Evolutionary conservation across 2,888 invertebrate species (phyloP), one percentile per base, ranked within the genome.

Genomic region (Eugnorisma glareosa): DNA sequence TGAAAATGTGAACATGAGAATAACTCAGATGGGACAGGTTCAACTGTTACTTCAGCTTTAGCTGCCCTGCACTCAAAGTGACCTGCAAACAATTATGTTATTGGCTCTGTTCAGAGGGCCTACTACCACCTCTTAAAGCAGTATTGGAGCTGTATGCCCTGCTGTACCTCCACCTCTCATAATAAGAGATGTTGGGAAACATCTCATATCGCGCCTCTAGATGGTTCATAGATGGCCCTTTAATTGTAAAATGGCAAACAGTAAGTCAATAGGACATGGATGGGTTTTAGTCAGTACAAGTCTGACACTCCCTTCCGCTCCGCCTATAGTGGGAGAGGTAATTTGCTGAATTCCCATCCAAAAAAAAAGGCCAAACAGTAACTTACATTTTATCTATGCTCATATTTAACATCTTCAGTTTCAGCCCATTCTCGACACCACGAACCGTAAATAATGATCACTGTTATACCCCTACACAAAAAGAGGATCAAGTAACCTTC

Each of bases 361-460:
- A n/a, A n/a, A n/a, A n/a, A n/a, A n/a, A n/a, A n/a, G n/a, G n/a
- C 18, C 11, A 7, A 18, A 11, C 28, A 68, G 31, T 43, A 43
- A 45, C 21, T 3, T 67, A 48, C 6, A 37, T 69, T 66, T 75
- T 24, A 15, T 13, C 0, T 76, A 48, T 48, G 37, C 45, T 61
- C n/a, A n/a, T 43, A 63, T 24, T 67, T 59, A 15, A 31, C 6
- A 28, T 67, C 40, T 61, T 8, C 81, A 96, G 96, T 88, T 94
- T 95, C 85, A 95, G 94, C 74, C 94, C 94, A 75, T 95, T 94
- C 70, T 92, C 93, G 24, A 95, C 95, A 21, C 94, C 95, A 11
- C 91, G 84, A 1, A 90, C 93, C 15, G 83, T 89, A 63, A 89
- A 90, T 51, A 90, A 93, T 75, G 94, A 94, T 76, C 90, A 88